A percentile compares a stretch with the other conserved stretches of the same genome.
Conservation (phyloP, 1,140 invertebrate genomes). For the Tetramorium simillimum region DNA sequence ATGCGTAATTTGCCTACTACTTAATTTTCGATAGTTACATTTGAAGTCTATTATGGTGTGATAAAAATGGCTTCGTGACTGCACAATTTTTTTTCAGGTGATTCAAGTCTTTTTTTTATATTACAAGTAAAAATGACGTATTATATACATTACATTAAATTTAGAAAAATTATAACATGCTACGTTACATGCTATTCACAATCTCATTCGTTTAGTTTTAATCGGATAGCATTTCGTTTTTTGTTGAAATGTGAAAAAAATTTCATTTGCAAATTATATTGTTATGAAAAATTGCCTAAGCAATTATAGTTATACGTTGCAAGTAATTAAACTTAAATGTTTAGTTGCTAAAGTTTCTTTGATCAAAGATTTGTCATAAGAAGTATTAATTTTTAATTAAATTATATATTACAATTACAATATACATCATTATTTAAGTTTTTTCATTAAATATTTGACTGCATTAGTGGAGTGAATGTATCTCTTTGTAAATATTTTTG, state of each 20-base stretch:
- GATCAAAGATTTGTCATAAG: constrained; percentile 80
- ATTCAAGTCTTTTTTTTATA: constrained; percentile 45
- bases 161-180: constrained; percentile 12
- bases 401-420: constrained; percentile 75
- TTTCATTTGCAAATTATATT: constrained; percentile 31
- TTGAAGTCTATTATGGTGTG: not conserved
- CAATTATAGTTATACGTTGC: constrained; percentile 60
- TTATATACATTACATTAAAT: constrained; percentile 25
- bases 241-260: constrained; percentile 31
- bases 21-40: constrained; percentile 48
- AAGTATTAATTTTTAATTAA: constrained; percentile 76
- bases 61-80: not conserved
- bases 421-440: constrained; percentile 57
- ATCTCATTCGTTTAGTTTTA: constrained; percentile 16
- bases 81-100: constrained; percentile 26
- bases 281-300: constrained; percentile 49
- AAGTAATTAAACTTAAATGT: constrained; percentile 52
- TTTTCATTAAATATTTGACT: constrained; percentile 66
- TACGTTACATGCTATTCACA: constrained; percentile 18
- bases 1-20: constrained; percentile 40
- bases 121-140: constrained; percentile 19
- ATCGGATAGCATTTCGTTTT: constrained; percentile 10
- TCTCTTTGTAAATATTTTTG: constrained; percentile 78
- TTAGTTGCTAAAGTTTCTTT: constrained; percentile 75
- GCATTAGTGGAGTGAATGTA: constrained; percentile 75